Evolutionary conservation across 2,113 vertebrate species (phyloP).

Genomic region (Cochlearius cochlearius): DNA sequence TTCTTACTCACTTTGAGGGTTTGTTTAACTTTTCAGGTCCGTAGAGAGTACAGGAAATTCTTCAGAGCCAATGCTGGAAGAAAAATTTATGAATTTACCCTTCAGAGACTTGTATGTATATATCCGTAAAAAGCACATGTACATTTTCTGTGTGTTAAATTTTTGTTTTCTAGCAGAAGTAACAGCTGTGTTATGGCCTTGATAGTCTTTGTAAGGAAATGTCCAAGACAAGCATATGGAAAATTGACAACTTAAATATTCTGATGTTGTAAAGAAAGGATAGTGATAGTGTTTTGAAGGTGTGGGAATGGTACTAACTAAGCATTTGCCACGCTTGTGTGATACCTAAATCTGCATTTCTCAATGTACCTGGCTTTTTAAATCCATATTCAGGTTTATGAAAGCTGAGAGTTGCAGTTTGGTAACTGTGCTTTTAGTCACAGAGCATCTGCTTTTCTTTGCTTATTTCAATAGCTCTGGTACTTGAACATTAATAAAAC

Average conservation of each 20-base stretch:
- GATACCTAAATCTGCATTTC: neutral
- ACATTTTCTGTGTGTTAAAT: neutral
- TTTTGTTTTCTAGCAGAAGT: neutral
- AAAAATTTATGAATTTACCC: constrained; percentile 95
- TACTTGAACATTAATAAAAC: neutral
- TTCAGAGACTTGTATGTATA: constrained; percentile 93
- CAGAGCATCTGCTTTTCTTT: neutral
- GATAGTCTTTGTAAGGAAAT: neutral
- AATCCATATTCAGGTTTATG: neutral
- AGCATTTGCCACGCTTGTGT: neutral
- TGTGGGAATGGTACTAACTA: neutral
- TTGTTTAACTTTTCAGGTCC: constrained; percentile 82
- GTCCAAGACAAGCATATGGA: neutral
- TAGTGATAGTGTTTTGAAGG: neutral
- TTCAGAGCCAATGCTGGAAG: constrained; percentile 96
- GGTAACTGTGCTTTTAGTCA: neutral
- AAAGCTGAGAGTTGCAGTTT: neutral
- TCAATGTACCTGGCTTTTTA: neutral
- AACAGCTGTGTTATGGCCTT: neutral
- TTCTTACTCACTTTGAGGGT: neutral
- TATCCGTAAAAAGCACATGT: neutral
- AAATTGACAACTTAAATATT: neutral
- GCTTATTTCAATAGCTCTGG: neutral
- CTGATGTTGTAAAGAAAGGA: neutral
- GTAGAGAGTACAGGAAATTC: constrained; percentile 96